phyloP scores from a whole-genome alignment of 2,888 invertebrate genomes.

The Rhorus exstirpatorius region DNA sequence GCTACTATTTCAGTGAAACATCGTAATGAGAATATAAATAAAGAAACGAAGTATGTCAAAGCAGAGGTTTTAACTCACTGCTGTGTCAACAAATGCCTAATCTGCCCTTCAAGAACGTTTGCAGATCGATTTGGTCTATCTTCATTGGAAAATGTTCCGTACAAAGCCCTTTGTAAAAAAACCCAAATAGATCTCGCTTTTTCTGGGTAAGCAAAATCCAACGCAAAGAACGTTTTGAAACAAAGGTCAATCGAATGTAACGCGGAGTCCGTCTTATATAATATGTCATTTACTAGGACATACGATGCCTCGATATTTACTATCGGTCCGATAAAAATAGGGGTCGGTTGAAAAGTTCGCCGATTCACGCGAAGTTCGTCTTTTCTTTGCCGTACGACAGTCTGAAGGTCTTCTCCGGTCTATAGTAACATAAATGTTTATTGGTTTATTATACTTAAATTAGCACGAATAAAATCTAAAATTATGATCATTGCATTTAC shows the following conservation, averaged over 20 bases:
- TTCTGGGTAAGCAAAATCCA: conserved; percentile 47
- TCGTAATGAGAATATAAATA: conserved; percentile 23
- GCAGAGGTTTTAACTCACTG: background rate
- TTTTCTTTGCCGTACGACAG: conserved; percentile 3
- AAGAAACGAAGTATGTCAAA: background rate
- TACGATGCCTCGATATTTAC: conserved; percentile 50
- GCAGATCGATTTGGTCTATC: conserved; percentile 52
- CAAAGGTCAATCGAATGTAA: conserved; percentile 52
- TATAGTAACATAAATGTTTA: conserved; percentile 8
- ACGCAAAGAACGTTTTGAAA: conserved; percentile 6
- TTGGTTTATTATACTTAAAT: conserved; percentile 21
- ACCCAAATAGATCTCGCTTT: conserved; percentile 43
- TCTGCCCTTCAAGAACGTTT: conserved; percentile 48
- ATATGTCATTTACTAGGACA: conserved; percentile 51
- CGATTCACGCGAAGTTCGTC: conserved; percentile 27
- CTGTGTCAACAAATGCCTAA: conserved; percentile 20
- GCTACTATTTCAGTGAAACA: conserved; percentile 35
- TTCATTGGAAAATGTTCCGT: conserved; percentile 43
- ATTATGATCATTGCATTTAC: conserved; percentile 1
- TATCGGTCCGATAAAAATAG: conserved; percentile 64
- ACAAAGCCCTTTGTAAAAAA: conserved; percentile 63
- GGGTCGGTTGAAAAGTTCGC: conserved; percentile 56
- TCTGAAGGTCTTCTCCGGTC: conserved; percentile 3
- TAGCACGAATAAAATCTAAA: conserved; percentile 4
- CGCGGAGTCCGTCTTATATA: conserved; percentile 59